These are phyloP conservation scores for Pteria penguin DNA, from an alignment of 2,888 invertebrate genomes.

Conservation along the genomic window DNA sequence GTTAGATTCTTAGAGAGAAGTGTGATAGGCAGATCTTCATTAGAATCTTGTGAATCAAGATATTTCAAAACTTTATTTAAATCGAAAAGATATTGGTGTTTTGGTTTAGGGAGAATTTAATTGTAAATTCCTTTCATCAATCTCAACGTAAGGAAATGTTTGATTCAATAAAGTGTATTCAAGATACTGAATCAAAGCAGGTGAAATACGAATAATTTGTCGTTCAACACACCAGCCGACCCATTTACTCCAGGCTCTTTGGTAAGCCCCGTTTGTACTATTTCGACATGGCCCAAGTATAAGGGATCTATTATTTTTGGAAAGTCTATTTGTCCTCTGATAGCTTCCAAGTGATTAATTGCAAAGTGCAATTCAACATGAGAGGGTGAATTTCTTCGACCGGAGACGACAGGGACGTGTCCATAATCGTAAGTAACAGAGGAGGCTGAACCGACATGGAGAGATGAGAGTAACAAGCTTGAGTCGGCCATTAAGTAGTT, in stretches of 20 bases:
- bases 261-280: no score
- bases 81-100: conserved; percentile 18
- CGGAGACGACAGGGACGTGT: no score
- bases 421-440: no score
- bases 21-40: background rate
- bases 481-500: no score
- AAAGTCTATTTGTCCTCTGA: conserved; percentile 30
- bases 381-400: conserved; percentile 1
- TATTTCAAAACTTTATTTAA: conserved; percentile 6
- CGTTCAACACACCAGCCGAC: no score
- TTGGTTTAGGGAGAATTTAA: conserved; percentile 25
- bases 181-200: no score
- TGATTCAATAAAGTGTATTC: background rate
- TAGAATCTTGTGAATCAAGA: background rate
- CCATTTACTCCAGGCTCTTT: no score
- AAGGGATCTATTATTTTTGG: conserved; percentile 17
- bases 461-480: no score
- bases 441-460: no score
- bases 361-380: conserved; percentile 17
- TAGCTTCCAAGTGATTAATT: conserved; percentile 14
- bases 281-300: no score
- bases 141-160: conserved; percentile 1
- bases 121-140: no score
- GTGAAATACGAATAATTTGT: conserved; percentile 24
- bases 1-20: no score